phyloP scores from a whole-genome alignment of 2,797 vertebrate genomes.

The Parambassis ranga region DNA sequence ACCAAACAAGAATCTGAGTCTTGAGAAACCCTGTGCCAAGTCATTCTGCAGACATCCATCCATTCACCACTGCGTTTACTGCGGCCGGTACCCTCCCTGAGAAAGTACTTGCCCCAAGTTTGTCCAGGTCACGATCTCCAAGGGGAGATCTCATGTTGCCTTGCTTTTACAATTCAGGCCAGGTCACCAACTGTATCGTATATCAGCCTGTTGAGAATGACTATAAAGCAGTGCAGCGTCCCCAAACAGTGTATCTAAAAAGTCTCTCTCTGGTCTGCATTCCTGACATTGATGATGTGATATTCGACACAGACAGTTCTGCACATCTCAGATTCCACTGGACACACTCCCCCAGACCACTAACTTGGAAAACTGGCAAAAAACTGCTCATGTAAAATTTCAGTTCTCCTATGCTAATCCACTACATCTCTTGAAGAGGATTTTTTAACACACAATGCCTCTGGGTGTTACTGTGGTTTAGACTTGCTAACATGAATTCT shows the following conservation, averaged over 20 bases:
- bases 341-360: not conserved
- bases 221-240: not conserved
- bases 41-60: constrained; percentile 21
- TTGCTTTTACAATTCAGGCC: constrained; percentile 41
- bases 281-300: constrained; percentile 2
- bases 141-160: constrained; percentile 38
- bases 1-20: constrained; percentile 43
- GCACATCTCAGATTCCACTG: not conserved
- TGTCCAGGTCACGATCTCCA: constrained; percentile 39
- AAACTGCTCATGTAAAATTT: not conserved
- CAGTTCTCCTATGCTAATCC: constrained; percentile 17
- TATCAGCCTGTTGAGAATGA: constrained; percentile 43
- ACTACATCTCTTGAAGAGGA: not conserved
- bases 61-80: constrained; percentile 10
- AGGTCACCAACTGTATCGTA: constrained; percentile 35
- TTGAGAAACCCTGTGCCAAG: constrained; percentile 6
- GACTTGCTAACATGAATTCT: constrained; percentile 77
- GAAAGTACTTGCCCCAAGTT: constrained; percentile 27
- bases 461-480: constrained; percentile 69
- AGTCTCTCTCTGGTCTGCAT: not conserved
- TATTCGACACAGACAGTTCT: not conserved
- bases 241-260: constrained; percentile 2
- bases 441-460: constrained; percentile 50
- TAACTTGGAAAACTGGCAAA: not conserved
- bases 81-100: constrained; percentile 1